Evolutionary conservation across 2,888 invertebrate species (phyloP).

Genomic region (Cetonia aurata): DNA sequence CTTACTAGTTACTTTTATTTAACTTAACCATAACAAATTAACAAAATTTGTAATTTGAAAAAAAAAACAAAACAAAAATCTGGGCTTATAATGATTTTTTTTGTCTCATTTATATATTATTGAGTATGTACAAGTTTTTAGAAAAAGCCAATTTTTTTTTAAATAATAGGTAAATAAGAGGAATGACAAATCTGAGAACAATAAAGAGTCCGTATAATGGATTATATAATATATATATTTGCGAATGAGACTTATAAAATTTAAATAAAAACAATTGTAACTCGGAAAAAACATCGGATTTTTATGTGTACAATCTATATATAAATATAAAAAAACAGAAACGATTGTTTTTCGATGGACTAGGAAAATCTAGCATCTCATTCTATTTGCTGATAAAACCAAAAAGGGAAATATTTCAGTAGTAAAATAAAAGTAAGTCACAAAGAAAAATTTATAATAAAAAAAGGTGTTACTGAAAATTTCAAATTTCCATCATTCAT

Average conservation of each 20-base stretch:
- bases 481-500: slow-evolving; percentile 41
- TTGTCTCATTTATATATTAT: slow-evolving; percentile 1
- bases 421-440: slow-evolving; percentile 51
- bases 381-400: slow-evolving; percentile 46
- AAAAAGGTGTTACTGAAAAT: slow-evolving; percentile 53
- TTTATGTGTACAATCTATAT: not conserved
- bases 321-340: slow-evolving; percentile 5
- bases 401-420: slow-evolving; percentile 22
- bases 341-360: slow-evolving; percentile 49
- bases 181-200: slow-evolving; percentile 34
- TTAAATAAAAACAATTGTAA: slow-evolving; percentile 19
- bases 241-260: slow-evolving; percentile 5
- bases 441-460: slow-evolving; percentile 14
- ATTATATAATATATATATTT: slow-evolving; percentile 18
- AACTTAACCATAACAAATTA: slow-evolving; percentile 54
- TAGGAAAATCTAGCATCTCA: slow-evolving; percentile 44
- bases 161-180: slow-evolving; percentile 23
- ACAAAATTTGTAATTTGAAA: slow-evolving; percentile 52
- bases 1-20: slow-evolving; percentile 52
- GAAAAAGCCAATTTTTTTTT: slow-evolving; percentile 14
- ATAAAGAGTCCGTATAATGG: slow-evolving; percentile 25
- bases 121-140: slow-evolving; percentile 40
- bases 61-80: slow-evolving; percentile 30
- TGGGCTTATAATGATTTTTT: not conserved
- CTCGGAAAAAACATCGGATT: not conserved